Evolutionary conservation across 2,888 invertebrate genomes (phyloP), one percentile per base, ranked within the genome.

Genomic region (Antitype chi): DNA sequence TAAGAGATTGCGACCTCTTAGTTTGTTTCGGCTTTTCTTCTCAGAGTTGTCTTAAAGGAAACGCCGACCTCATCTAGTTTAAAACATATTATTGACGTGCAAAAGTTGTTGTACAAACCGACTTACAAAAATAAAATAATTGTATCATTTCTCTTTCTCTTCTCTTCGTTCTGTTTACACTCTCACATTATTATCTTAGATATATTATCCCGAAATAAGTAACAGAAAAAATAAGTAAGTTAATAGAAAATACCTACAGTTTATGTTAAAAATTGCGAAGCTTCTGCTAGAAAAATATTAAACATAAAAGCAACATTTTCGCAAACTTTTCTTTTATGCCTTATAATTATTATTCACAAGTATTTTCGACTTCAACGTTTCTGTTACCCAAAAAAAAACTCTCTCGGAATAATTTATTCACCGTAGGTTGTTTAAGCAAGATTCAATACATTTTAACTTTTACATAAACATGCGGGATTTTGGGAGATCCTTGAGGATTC

Each of bases 401-500:
- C 52, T 70, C 38, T 25, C 15, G 76, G 83, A 85, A 80, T 86
- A 76, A 81, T 86, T 84, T 74, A 81, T 76, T 68, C 80, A 57
- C 53, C n/a, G 20, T 23, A 74, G 52, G 64, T 79, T 80, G n/a
- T n/a, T n/a, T n/a, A n/a, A n/a, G n/a, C 70, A 67, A 72, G 72
- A 70, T 81, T 79, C 68, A 85, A 85, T 88, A 78, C 79, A 73
- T 86, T 85, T 84, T 75, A 85, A 75, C 85, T 86, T 89, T 88
- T 85, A 52, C 76, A 76, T 78, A 79, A 86, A 81, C 84, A 79
- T 78, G 78, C 69, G 76, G 77, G 82, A 77, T 81, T 84, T 79
- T 68, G 47, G 57, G n/a, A 69, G 72, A 85, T 84, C 73, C 70
- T 74, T n/a, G 23, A 69, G 80, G 82, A 84, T 80, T 80, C 83